These are phyloP conservation scores for Salvator merianae DNA, from an alignment of 2,113 vertebrate genomes.

Conservation along the genomic window DNA sequence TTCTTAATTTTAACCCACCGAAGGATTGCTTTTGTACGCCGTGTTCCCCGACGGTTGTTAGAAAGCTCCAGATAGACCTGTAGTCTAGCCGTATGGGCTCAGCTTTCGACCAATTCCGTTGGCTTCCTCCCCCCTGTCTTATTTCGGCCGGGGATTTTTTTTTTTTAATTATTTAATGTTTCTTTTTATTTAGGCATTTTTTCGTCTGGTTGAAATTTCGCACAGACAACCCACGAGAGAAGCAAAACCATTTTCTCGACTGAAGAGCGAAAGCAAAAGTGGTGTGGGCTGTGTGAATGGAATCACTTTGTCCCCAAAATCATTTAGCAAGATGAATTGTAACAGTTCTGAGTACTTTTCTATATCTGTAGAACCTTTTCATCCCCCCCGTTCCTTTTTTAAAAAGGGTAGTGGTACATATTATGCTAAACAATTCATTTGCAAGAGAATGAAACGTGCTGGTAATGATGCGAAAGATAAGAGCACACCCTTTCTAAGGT, in stretches of 20 bases:
- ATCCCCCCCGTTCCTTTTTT: too few relatives aligned
- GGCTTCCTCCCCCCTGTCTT: neutral
- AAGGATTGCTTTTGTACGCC: neutral
- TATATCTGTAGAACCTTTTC: neutral
- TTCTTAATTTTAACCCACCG: conserved; percentile 3
- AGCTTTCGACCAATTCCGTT: conserved; percentile 30
- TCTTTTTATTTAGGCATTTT: too few relatives aligned
- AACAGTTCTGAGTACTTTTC: rapidly evolving
- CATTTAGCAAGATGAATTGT: too few relatives aligned
- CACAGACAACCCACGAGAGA: too few relatives aligned
- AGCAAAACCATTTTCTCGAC: neutral
- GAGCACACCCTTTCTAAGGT: neutral
- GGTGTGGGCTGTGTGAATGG: too few relatives aligned
- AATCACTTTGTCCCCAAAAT: too few relatives aligned
- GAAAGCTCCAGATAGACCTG: neutral
- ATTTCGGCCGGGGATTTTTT: neutral
- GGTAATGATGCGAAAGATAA: neutral
- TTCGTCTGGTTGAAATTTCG: neutral
- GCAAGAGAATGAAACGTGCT: rapidly evolving
- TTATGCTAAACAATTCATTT: neutral
- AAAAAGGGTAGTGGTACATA: rapidly evolving
- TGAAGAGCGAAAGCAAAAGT: neutral
- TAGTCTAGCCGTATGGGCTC: rapidly evolving
- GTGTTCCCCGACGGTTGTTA: neutral
- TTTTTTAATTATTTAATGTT: neutral